Conservation (phyloP, 2,797 vertebrate genomes). For the Scleropages formosus region DNA sequence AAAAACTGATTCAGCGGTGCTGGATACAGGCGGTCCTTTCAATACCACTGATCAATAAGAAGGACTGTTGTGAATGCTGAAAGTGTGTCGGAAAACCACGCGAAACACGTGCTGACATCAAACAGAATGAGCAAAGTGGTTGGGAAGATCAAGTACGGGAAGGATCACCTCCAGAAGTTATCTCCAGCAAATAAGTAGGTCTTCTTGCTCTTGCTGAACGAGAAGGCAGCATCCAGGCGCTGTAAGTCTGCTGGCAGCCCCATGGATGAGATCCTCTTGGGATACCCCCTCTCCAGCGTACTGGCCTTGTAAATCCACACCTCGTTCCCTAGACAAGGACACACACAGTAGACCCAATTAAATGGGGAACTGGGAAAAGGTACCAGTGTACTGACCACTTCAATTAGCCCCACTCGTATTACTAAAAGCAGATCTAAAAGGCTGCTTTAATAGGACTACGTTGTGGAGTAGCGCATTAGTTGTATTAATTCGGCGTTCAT, state of each 20-base stretch:
- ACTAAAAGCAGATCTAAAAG: too few species aligned
- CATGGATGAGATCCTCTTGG: constrained; percentile 83
- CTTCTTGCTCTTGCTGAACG: constrained; percentile 90
- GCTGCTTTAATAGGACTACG: too few species aligned
- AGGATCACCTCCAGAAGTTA: constrained; percentile 91
- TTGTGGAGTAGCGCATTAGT: too few species aligned
- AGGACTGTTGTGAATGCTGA: neutral
- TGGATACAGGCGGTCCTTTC: neutral
- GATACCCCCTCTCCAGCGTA: constrained; percentile 84
- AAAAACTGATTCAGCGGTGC: neutral
- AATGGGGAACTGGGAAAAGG: too few species aligned
- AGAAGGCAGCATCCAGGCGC: constrained; percentile 85
- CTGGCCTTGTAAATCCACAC: constrained; percentile 90
- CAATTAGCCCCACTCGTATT: too few species aligned
- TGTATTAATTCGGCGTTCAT: too few species aligned
- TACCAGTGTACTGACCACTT: too few species aligned
- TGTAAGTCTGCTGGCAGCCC: constrained; percentile 84
- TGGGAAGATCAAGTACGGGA: neutral
- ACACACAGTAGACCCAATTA: neutral
- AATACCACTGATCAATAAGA: neutral
- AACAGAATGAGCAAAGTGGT: neutral
- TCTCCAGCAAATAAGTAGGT: constrained; percentile 91
- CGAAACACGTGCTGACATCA: neutral
- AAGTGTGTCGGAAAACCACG: neutral
- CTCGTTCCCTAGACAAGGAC: constrained; percentile 75